Evolutionary conservation across 2,113 vertebrate genomes (phyloP), one percentile per base, ranked within the genome.

Genomic region (Melanerpes aurifrons): DNA sequence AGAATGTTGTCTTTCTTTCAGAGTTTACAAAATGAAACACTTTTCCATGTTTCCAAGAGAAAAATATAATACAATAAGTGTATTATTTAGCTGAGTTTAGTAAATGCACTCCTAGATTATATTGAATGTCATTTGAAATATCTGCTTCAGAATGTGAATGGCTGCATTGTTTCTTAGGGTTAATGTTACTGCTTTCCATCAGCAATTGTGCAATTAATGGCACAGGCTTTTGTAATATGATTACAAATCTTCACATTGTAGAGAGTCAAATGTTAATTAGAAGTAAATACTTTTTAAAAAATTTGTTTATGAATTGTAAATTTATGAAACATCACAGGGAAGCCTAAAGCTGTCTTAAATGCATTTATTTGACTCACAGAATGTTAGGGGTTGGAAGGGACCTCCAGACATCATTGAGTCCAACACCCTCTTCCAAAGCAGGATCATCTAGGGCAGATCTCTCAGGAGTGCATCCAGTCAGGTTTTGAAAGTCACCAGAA

Each of bases 51-150:
- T 83, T 74, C 58, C 25, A 75, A 9, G 48, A 87, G 37, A 69
- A 88, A 95, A 85, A 12, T 13, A 86, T 40, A 88, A 82, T 58
- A 87, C 7, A 48, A 54, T 67, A 85, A 87, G 31, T 5, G 13
- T 54, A 74, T 69, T 66, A 89, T 91, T 76, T 77, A 93, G 14
- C 61, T 72, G 37, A 91, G 53, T 81, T 95, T 79, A 92, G 76
- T 83, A 87, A 95, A 37, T 63, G 54, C 43, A 53, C 11, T 80
- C 32, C 45, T 76, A 94, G 43, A 94, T 78, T 79, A 50, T 93
- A 35, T 94, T 92, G 93, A 95, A 95, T 80, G 77, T 32, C 17
- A 89, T 84, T 95, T 95, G 85, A 96, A 94, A 89, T 89, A n/a
- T 73, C 61, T 94, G 19, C 19, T 31, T 73, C 19, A 61, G 29